Percentiles rank a stretch among this genome's conserved stretches.
Evolutionary conservation across 2,797 vertebrate genomes (phyloP).

Genomic region (Sebastes cheni): DNA sequence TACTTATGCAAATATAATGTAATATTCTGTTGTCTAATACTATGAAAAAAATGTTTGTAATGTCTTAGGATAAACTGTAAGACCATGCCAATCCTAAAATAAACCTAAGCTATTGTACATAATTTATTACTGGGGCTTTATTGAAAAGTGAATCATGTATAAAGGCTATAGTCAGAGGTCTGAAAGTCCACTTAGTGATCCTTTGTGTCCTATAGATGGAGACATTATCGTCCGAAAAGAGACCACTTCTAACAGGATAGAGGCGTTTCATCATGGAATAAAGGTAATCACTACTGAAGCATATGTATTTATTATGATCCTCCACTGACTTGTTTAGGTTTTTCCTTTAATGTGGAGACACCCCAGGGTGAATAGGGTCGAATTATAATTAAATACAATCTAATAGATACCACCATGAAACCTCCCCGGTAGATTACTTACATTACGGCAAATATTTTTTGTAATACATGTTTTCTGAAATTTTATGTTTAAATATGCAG

Average conservation of each 20-base stretch:
- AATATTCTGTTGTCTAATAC: neutral
- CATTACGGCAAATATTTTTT: too few relatives aligned
- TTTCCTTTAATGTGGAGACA: neutral
- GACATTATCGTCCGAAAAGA: neutral
- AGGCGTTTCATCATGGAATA: neutral
- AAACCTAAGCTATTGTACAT: neutral
- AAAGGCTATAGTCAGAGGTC: neutral
- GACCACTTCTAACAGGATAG: too few relatives aligned
- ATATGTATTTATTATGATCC: neutral
- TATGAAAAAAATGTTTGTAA: neutral
- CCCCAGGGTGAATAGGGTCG: too few relatives aligned
- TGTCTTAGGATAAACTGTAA: neutral
- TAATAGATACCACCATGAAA: too few relatives aligned
- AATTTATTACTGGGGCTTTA: neutral
- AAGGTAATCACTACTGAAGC: neutral
- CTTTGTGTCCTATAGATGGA: neutral
- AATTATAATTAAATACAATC: too few relatives aligned
- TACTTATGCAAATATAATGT: neutral
- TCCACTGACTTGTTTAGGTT: neutral
- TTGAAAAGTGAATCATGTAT: neutral
- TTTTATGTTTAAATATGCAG: fast-evolving
- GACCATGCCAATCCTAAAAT: neutral
- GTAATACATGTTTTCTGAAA: too few relatives aligned
- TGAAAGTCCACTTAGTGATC: neutral
- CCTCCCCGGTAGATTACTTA: too few relatives aligned